phyloP scores from a whole-genome alignment of 1,140 invertebrate species.

The Zaprionus davidi region DNA sequence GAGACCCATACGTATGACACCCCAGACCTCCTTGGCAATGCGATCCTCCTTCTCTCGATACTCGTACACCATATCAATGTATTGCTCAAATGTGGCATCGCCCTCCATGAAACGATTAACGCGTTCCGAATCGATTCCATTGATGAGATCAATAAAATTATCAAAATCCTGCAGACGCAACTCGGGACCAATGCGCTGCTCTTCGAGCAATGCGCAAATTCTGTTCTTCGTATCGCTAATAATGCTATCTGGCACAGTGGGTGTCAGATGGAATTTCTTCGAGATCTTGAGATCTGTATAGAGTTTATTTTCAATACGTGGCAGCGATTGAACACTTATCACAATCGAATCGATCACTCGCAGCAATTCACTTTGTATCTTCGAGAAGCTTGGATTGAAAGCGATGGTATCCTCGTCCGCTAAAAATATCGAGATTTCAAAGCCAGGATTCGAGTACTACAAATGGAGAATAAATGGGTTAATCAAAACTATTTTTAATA shows the following conservation, averaged over 20 bases:
- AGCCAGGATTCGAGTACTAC: constrained; percentile 89
- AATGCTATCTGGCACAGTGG: constrained; percentile 88
- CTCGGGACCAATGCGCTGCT: constrained; percentile 89
- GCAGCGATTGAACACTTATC: constrained; percentile 88
- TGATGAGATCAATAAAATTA: constrained; percentile 92
- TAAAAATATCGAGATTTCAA: constrained; percentile 89
- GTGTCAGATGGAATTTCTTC: constrained; percentile 85
- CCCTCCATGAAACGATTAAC: constrained; percentile 89
- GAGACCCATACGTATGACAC: constrained; percentile 91
- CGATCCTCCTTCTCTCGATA: constrained; percentile 88
- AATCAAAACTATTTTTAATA: not conserved
- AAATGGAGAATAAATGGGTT: not conserved
- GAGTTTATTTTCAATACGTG: constrained; percentile 88
- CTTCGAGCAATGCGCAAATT: constrained; percentile 87
- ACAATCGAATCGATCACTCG: constrained; percentile 90
- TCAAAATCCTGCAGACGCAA: constrained; percentile 91
- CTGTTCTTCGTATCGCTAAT: constrained; percentile 86
- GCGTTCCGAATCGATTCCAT: constrained; percentile 87
- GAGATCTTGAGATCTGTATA: constrained; percentile 73
- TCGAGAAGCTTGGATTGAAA: constrained; percentile 92
- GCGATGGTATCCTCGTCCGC: constrained; percentile 88
- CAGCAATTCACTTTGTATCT: constrained; percentile 89
- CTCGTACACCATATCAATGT: constrained; percentile 87
- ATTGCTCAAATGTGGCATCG: constrained; percentile 89
- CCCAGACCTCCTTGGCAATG: constrained; percentile 88